Base-by-base conservation (phyloP, 2,113 vertebrate species). In the Phyllostomus hastatus region DNA sequence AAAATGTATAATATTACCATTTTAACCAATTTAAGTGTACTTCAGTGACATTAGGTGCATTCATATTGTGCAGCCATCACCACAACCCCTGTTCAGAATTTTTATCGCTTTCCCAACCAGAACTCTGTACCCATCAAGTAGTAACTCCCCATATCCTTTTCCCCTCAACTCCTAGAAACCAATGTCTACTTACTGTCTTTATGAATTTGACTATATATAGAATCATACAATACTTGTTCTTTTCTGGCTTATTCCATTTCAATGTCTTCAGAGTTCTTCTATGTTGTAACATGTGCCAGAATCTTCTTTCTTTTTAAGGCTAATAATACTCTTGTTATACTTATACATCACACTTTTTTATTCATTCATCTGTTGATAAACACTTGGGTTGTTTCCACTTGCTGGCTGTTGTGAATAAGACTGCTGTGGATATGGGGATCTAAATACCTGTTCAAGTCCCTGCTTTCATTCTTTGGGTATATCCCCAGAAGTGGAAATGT, bases 321-420 rank as follows among this genome's bases (percentile, higher is more conserved):
- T 79, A 94, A 50, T 85, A 43, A 61, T 59, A 10, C 15, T 35
- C 5, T 28, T 28, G 0, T 75, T 52, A n/a, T 41, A 75, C 17
- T 11, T 48, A 52, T 41, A n/a, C 54, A 50, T 8, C 24, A n/a
- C 35, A 54, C 38, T 85, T 95, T 88, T 35, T 73, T 70, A n/a
- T 87, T 12, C 12, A 7, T 59, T 90, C 31, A 64, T 93, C 12
- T 43, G 2, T 81, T 86, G 41, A 41, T 87, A 41, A 64, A 64
- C 28, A 38, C 22, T 92, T 92, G 4, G 12, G 61, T 83, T 96
- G 28, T 26, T 66, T 89, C 59, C 14, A 33, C 20, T 43, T 85
- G 94, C 92, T 94, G 75, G 67, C 57, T 92, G 0, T 86, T 89
- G 20, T 70, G 31, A 92, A n/a, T 95, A 92, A 59, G 94, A 43